Evolutionary conservation across 2,888 invertebrate genomes (phyloP).

Genomic region (Acanthosepion pharaonis): DNA sequence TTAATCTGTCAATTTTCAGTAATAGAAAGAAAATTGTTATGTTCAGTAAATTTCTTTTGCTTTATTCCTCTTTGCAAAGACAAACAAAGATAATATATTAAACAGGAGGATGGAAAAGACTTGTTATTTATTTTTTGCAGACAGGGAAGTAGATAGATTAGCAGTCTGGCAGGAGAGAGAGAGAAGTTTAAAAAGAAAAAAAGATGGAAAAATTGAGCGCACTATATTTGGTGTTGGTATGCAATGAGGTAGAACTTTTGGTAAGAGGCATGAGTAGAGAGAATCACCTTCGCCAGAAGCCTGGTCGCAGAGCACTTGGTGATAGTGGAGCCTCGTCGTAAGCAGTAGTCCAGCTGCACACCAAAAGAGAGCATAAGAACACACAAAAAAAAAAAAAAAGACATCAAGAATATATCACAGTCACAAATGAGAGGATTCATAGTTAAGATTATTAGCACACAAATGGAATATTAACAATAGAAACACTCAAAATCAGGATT

Average conservation of each 20-base stretch:
- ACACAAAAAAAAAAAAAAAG: constrained; percentile 4
- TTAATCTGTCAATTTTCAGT: not conserved
- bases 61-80: not conserved
- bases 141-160: not conserved
- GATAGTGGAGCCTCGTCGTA: constrained; percentile 54
- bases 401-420: constrained; percentile 34
- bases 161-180: constrained; percentile 8
- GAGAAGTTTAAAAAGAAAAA: not conserved
- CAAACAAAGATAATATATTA: not conserved
- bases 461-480: not conserved
- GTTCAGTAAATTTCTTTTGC: not conserved
- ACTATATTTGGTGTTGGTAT: not conserved
- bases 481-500: not conserved
- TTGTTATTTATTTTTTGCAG: not conserved
- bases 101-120: not conserved
- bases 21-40: not conserved
- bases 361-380: constrained; percentile 44
- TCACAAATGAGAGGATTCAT: not conserved
- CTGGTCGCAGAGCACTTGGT: constrained; percentile 53
- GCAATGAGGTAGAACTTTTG: not conserved
- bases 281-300: constrained; percentile 53
- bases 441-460: not conserved
- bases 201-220: not conserved
- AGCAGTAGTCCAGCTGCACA: constrained; percentile 47
- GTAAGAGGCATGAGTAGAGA: constrained; percentile 39